Percentiles rank a stretch among this genome's conserved stretches.
These are phyloP conservation scores for Drosophila rubida DNA, from an alignment of 2,888 invertebrate genomes.

Conservation along the genomic window DNA sequence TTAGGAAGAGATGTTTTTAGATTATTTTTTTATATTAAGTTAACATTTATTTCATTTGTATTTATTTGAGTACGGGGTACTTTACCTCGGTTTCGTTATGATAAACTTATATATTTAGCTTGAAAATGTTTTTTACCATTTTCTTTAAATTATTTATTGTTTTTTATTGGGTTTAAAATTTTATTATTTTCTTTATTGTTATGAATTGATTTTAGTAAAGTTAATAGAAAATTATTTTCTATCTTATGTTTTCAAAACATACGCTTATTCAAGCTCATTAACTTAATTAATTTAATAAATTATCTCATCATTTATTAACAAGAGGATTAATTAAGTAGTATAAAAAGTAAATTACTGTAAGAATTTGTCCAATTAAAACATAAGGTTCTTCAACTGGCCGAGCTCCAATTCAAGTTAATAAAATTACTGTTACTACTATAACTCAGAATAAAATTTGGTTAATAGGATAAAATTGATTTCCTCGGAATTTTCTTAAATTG, in stretches of 20 bases:
- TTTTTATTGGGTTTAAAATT: conserved; percentile 87
- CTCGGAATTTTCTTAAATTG: no score
- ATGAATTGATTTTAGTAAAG: conserved; percentile 85
- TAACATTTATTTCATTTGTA: conserved; percentile 87
- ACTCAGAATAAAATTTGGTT: no score
- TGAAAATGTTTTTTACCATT: conserved; percentile 88
- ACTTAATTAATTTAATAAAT: conserved; percentile 84
- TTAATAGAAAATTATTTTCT: conserved; percentile 87
- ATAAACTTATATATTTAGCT: conserved; percentile 90
- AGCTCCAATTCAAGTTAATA: no score
- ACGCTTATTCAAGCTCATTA: conserved; percentile 90
- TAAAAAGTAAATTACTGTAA: no score
- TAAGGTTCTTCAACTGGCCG: no score
- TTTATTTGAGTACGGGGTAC: conserved; percentile 89
- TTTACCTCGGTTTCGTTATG: conserved; percentile 90
- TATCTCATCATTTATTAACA: conserved; percentile 88
- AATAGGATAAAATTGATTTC: no score
- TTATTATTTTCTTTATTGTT: conserved; percentile 81
- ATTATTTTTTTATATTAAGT: conserved; percentile 88
- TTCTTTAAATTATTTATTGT: conserved; percentile 87
- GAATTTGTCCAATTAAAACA: conserved; percentile 66
- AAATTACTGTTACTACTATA: no score
- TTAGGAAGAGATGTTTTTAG: conserved; percentile 86
- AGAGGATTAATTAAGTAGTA: no score
- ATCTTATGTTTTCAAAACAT: conserved; percentile 90